phyloP scores from a whole-genome alignment of 2,113 vertebrate genomes.

The Amia ocellicauda region DNA sequence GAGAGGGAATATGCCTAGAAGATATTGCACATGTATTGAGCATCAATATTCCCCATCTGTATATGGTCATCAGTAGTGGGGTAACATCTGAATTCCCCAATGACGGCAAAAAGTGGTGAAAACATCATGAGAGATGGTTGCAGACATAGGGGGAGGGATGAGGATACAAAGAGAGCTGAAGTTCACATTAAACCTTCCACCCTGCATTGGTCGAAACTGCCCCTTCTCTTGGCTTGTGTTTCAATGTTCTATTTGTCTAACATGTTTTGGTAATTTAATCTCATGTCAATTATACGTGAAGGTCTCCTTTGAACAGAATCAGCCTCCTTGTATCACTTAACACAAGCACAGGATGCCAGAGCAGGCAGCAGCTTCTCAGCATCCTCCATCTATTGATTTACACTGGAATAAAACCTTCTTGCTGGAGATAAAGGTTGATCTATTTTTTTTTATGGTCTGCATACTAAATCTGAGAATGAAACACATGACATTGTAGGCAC shows the following conservation, averaged over 20 bases:
- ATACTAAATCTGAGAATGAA: too few species aligned
- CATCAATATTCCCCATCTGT: too few species aligned
- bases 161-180: slow-evolving; percentile 5
- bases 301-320: slow-evolving; percentile 29
- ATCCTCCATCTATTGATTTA: not conserved
- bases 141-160: not conserved
- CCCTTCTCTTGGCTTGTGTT: slow-evolving; percentile 36
- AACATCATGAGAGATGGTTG: slow-evolving; percentile 23
- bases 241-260: slow-evolving; percentile 28
- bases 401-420: not conserved
- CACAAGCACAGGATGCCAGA: slow-evolving; percentile 14
- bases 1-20: too few species aligned
- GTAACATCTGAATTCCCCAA: too few species aligned
- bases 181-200: slow-evolving; percentile 35
- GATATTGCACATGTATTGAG: too few species aligned
- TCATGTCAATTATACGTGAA: slow-evolving; percentile 22
- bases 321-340: slow-evolving; percentile 32
- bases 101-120: too few species aligned
- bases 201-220: slow-evolving; percentile 2
- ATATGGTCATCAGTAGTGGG: too few species aligned
- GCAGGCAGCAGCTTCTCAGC: too few species aligned
- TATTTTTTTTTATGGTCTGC: too few species aligned
- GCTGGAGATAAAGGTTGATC: too few species aligned
- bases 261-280: slow-evolving; percentile 35
- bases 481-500: too few species aligned